Base-by-base conservation (phyloP, 2,888 invertebrate genomes). In the Pristionchus fissidentatus region DNA sequence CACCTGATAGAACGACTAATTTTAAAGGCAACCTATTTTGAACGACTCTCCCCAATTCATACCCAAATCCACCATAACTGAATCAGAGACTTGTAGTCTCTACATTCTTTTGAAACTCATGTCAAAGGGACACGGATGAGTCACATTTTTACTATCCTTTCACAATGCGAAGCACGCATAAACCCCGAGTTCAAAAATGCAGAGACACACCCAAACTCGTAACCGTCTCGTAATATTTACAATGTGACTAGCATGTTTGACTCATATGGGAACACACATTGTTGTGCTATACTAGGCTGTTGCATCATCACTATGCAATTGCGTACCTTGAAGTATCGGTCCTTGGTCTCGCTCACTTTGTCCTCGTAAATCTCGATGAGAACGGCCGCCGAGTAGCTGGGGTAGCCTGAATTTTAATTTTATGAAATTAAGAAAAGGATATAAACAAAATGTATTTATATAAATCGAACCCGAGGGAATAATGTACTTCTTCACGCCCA, bases 371-470 rank as follows among this genome's bases (percentile, higher is more conserved):
- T 80, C 43, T 89, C 89, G n/a, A 86, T 66, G 29, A 88, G 66
- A 4, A 85, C 85, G 43, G 88, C 86, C 7, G 89, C 86, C 3
- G 88, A 87, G 52, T 89, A 89, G 7, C 82, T 38, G n/a, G 89
- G 89, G 83, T 87, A 89, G 41, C 87, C 87, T 79, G 2, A 55
- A 57, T 29, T 13, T n/a, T 38, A 35, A 70, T 13, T 10, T n/a
- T 15, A 35, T 26, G n/a, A 1, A 22, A 5, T 32, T 35, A 3
- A n/a, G 2, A 35, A 35, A 13, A 26, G 10, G n/a, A 3, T 29
- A 73, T 26, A 60, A 1, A 3, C 29, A 26, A 60, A 29, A 35
- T 35, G n/a, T n/a, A 32, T 32, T 62, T 35, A 35, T 35, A 13
- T 35, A 79, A 57, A 26, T 73, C 19, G 38, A 2, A 79, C 79